A percentile compares a stretch with the other conserved stretches of the same genome.
Conservation (phyloP, 2,888 invertebrate genomes). For the Cryptus armator region DNA sequence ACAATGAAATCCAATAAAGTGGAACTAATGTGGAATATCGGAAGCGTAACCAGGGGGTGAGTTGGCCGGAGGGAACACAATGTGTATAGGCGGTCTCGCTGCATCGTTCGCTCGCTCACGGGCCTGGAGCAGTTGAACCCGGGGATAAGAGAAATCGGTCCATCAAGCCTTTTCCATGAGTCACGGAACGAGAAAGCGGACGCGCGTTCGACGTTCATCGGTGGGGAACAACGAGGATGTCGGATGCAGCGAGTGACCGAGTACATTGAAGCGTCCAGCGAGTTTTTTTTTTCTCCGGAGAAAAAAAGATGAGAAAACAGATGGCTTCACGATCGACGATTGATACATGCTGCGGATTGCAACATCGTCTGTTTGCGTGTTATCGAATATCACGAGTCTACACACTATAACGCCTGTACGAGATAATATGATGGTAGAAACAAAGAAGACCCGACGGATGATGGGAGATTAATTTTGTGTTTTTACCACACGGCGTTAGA, state of each 20-base stretch:
- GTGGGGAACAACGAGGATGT: conserved; percentile 19
- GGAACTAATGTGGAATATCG: conserved; percentile 59
- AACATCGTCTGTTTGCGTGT: background rate
- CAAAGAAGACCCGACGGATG: background rate
- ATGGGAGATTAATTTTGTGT: background rate
- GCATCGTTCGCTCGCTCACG: conserved; percentile 1
- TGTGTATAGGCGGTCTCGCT: background rate
- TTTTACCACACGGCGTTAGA: background rate
- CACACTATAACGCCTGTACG: background rate
- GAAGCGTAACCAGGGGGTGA: background rate
- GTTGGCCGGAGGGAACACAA: background rate
- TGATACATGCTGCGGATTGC: conserved; percentile 19
- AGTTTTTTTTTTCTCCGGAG: conserved; percentile 6
- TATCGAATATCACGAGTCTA: conserved; percentile 13
- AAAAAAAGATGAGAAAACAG: background rate
- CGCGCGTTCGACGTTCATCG: conserved; percentile 3
- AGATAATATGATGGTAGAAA: background rate
- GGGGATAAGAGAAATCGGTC: conserved; percentile 46
- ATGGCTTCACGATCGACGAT: conserved; percentile 6
- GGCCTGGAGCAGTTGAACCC: background rate
- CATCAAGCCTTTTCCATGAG: conserved; percentile 21
- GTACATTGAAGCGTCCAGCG: conserved; percentile 20
- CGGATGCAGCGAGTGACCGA: conserved; percentile 1
- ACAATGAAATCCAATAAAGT: conserved; percentile 61
- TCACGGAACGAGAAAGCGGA: conserved; percentile 18